Percentiles rank a stretch among this genome's conserved stretches.
Evolutionary conservation across 2,113 vertebrate species (phyloP).

Genomic region (Haliaeetus leucogaster): DNA sequence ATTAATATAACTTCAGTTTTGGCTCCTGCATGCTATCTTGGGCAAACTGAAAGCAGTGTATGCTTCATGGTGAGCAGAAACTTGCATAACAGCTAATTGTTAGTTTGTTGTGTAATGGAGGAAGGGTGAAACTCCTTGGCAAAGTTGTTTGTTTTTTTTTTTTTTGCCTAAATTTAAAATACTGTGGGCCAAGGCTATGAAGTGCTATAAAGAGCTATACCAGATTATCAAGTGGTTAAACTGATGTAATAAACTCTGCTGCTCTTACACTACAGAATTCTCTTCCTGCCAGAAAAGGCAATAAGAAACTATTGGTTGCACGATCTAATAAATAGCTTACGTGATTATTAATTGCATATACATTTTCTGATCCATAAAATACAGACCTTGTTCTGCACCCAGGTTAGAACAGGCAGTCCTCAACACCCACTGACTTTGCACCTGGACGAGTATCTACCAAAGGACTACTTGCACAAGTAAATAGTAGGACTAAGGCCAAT

Average conservation of each 20-base stretch:
- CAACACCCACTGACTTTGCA: not conserved
- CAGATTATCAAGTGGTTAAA: not conserved
- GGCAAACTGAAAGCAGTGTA: not conserved
- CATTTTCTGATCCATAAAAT: not conserved
- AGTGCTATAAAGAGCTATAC: not conserved
- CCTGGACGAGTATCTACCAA: no score
- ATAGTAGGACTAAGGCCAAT: not conserved
- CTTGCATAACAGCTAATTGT: slow-evolving; percentile 13
- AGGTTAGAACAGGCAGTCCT: not conserved
- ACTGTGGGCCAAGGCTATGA: fast-evolving
- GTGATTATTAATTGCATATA: not conserved
- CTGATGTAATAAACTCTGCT: not conserved
- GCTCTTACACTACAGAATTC: not conserved
- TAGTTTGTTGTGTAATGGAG: not conserved
- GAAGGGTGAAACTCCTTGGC: not conserved
- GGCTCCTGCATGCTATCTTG: not conserved
- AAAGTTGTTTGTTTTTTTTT: not conserved
- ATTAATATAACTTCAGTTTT: not conserved
- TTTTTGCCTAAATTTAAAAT: not conserved
- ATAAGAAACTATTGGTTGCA: not conserved
- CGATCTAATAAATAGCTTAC: not conserved
- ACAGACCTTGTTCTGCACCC: not conserved
- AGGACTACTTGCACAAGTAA: not conserved
- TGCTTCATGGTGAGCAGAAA: not conserved
- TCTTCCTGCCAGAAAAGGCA: not conserved